Percentiles rank a stretch among this genome's conserved stretches.
These are phyloP conservation scores for Eustalomyia histrio DNA, from an alignment of 2,888 invertebrate species.

Conservation along the genomic window DNA sequence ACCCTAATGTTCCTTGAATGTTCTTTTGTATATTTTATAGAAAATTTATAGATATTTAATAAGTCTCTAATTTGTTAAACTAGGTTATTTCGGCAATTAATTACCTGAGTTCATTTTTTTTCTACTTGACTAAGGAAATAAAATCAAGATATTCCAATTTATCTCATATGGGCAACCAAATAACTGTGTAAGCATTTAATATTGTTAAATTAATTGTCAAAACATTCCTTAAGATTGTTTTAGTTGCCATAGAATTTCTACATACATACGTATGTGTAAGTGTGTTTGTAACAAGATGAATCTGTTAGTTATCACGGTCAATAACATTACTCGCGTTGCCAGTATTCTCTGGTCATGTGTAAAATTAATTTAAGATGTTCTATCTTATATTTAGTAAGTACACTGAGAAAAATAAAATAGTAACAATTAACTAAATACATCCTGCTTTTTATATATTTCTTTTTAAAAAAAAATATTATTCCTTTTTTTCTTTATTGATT, in stretches of 20 bases:
- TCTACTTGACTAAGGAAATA: background rate
- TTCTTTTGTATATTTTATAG: background rate
- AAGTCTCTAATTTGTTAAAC: slow-evolving; percentile 22
- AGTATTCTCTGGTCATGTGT: background rate
- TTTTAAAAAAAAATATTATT: no score
- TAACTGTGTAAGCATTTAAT: background rate
- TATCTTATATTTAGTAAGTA: background rate
- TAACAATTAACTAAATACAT: no score
- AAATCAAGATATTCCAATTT: background rate
- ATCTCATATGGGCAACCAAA: background rate
- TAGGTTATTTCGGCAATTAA: slow-evolving; percentile 19
- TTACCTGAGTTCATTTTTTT: background rate
- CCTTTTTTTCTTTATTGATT: no score
- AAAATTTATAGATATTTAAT: slow-evolving; percentile 3
- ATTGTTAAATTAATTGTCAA: slow-evolving; percentile 27
- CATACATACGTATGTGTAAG: background rate
- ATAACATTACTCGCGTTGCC: background rate
- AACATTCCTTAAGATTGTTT: slow-evolving; percentile 8
- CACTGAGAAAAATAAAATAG: no score
- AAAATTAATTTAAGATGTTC: slow-evolving; percentile 10
- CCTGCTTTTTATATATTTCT: no score
- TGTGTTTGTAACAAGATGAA: background rate
- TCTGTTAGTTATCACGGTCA: background rate
- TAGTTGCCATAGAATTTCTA: background rate
- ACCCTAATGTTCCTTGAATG: no score